Conservation (phyloP, 2,113 vertebrate genomes). For the Tyrannus savana region DNA sequence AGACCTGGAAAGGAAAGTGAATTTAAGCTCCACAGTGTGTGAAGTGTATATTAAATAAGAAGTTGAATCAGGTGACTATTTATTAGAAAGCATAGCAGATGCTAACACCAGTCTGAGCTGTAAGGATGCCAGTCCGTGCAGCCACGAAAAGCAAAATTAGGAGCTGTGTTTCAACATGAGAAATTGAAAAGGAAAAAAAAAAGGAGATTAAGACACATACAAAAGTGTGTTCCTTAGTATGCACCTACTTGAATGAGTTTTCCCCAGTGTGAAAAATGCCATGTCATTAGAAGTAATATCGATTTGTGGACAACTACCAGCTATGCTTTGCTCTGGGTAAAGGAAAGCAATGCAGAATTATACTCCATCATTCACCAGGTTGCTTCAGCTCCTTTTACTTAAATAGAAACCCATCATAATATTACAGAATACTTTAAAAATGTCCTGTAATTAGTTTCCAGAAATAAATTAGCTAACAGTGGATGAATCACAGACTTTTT, state of each 20-base stretch:
- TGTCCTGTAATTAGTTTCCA: background rate
- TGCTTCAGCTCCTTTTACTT: background rate
- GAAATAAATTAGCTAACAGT: slow-evolving; percentile 6
- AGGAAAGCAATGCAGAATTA: background rate
- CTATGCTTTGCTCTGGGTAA: background rate
- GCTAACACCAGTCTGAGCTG: background rate
- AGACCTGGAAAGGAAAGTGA: background rate
- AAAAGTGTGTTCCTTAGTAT: background rate
- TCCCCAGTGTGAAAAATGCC: background rate
- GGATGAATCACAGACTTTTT: background rate
- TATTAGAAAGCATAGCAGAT: background rate
- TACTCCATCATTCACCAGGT: background rate
- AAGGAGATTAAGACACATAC: background rate
- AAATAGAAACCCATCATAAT: background rate
- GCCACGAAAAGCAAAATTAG: background rate
- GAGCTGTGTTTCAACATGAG: background rate
- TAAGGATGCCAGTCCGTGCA: background rate
- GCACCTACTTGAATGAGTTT: background rate
- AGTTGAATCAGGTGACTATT: background rate
- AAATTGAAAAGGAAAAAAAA: background rate
- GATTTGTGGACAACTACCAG: background rate
- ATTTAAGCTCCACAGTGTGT: background rate
- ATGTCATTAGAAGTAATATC: background rate
- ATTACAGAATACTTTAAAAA: background rate
- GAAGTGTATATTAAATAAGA: background rate